These are phyloP conservation scores for Zosterops lateralis DNA, from an alignment of 2,113 vertebrate species.

Conservation along the genomic window DNA sequence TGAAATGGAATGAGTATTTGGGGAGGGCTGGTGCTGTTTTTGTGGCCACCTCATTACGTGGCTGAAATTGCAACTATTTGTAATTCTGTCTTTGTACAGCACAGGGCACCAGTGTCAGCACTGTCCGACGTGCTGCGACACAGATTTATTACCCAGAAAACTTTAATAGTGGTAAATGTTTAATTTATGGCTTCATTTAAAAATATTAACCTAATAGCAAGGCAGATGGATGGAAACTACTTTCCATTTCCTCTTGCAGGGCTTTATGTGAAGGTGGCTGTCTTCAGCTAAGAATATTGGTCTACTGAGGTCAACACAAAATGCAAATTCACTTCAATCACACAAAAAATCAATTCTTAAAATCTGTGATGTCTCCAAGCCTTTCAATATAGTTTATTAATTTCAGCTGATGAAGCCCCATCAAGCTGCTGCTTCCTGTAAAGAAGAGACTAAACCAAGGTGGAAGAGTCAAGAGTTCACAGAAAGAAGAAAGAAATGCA, in stretches of 20 bases:
- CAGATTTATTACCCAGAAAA: not conserved
- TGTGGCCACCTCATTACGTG: not conserved
- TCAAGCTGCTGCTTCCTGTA: not conserved
- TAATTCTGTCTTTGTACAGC: not conserved
- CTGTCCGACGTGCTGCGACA: not conserved
- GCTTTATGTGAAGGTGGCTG: not conserved
- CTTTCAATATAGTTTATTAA: constrained; percentile 8
- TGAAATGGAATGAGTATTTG: not conserved
- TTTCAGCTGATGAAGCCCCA: not conserved
- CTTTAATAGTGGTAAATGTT: not conserved
- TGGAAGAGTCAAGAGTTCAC: not conserved
- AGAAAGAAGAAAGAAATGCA: not conserved
- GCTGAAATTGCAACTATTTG: not conserved
- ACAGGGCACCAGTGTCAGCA: not conserved
- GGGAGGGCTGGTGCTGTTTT: not conserved
- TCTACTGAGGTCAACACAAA: constrained; percentile 9
- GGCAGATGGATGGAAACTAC: not conserved
- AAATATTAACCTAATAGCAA: constrained; percentile 9
- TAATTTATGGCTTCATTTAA: constrained; percentile 37
- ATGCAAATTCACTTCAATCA: not conserved
- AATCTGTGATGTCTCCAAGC: not conserved
- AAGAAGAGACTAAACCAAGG: not conserved
- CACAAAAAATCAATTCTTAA: constrained; percentile 3
- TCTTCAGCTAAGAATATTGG: not conserved
- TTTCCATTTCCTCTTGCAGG: not conserved